These are phyloP conservation scores for Spodoptera exigua DNA, from an alignment of 2,888 invertebrate genomes.

Conservation along the genomic window DNA sequence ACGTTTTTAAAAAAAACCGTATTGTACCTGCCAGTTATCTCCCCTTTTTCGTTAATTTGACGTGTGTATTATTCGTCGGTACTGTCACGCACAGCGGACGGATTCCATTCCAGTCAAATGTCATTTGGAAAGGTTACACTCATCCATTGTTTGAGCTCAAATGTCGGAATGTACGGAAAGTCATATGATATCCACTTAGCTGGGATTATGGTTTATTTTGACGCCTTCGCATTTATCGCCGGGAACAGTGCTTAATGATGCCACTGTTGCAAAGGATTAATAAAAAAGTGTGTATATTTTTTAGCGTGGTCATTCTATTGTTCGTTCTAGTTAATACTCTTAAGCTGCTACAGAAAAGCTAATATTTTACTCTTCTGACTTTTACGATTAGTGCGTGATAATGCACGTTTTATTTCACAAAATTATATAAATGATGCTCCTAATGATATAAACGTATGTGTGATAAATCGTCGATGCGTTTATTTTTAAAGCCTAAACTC, in stretches of 20 bases:
- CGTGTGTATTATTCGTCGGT: conserved; percentile 52
- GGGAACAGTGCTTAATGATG: conserved; percentile 27
- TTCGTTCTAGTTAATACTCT: conserved; percentile 28
- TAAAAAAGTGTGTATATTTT: conserved; percentile 13
- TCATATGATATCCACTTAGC: conserved; percentile 18
- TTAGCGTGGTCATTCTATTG: conserved; percentile 26
- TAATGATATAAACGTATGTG: conserved; percentile 41
- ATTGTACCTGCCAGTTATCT: conserved; percentile 44
- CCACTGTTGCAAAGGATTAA: conserved; percentile 36
- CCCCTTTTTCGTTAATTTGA: conserved; percentile 55
- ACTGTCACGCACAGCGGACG: conserved; percentile 46
- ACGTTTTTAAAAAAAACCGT: conserved; percentile 46
- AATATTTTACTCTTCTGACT: conserved; percentile 36
- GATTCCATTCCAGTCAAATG: conserved; percentile 46
- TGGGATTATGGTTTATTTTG: conserved; percentile 39
- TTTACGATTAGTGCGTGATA: conserved; percentile 36
- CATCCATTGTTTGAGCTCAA: conserved; percentile 33
- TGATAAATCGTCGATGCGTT: conserved; percentile 40
- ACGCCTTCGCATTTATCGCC: conserved; percentile 20
- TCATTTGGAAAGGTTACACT: conserved; percentile 50
- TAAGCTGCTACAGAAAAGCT: conserved; percentile 20
- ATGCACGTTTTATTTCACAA: conserved; percentile 32
- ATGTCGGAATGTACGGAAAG: conserved; percentile 36
- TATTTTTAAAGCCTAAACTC: conserved; percentile 38
- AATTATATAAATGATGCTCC: conserved; percentile 33